Percentiles rank a stretch among this genome's conserved stretches.
Conservation (phyloP, 2,888 invertebrate genomes). For the Eilema griseolum region DNA sequence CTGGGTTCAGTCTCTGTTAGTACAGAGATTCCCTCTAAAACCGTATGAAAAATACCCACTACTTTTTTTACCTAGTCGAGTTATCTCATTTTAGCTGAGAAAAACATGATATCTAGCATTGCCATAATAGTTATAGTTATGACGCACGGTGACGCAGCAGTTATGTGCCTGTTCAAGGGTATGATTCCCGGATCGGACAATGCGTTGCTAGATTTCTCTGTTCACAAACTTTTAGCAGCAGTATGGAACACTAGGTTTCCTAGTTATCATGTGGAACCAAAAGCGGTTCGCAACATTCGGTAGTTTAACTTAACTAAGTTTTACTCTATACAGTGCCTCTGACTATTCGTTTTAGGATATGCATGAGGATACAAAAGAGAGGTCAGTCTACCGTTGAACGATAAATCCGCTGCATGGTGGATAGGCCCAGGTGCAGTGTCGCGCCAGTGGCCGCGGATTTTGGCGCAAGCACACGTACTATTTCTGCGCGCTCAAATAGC, state of each 20-base stretch:
- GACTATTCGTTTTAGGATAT: not conserved
- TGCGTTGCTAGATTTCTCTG: not conserved
- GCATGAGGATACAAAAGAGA: not conserved
- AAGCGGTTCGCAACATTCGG: not conserved
- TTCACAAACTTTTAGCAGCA: not conserved
- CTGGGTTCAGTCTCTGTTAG: too few species aligned
- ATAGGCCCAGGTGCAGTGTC: conserved; percentile 48
- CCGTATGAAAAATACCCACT: too few species aligned
- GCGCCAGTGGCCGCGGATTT: conserved; percentile 65
- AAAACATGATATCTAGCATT: too few species aligned
- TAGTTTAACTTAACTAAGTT: not conserved
- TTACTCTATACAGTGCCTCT: not conserved
- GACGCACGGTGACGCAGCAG: too few species aligned
- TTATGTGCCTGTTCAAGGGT: too few species aligned
- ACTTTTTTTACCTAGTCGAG: too few species aligned
- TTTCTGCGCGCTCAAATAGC: conserved; percentile 75
- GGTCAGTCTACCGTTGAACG: not conserved
- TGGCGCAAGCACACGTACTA: conserved; percentile 70
- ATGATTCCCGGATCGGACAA: too few species aligned
- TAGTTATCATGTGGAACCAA: not conserved
- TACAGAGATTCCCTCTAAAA: too few species aligned
- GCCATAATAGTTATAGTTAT: too few species aligned
- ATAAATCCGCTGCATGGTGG: conserved; percentile 40
- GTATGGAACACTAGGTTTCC: too few species aligned
- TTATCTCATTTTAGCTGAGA: too few species aligned